Conservation (phyloP, 2,797 vertebrate species). For the Poecilia wingei region DNA sequence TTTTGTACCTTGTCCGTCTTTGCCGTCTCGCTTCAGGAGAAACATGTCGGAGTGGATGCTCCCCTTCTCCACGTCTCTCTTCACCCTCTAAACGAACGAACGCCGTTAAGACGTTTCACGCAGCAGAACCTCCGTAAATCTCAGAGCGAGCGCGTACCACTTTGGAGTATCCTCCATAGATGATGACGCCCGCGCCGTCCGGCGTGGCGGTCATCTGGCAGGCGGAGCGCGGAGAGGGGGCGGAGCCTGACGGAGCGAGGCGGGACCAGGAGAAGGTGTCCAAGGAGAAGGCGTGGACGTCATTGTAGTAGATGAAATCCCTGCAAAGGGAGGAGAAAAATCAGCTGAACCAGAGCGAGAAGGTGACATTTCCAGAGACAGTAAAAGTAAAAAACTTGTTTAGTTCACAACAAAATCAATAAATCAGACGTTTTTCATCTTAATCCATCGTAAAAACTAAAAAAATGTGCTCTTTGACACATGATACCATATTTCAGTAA, state of each 20-base stretch:
- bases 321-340: slow-evolving; percentile 66
- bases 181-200: slow-evolving; percentile 80
- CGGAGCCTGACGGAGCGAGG: slow-evolving; percentile 81
- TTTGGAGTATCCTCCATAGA: slow-evolving; percentile 97
- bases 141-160: slow-evolving; percentile 77
- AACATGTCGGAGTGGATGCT: slow-evolving; percentile 94
- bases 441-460: background rate
- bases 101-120: background rate
- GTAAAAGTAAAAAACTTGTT: background rate
- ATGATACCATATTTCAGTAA: background rate
- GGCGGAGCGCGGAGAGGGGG: slow-evolving; percentile 88
- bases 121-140: accelerated
- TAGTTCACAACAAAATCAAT: background rate
- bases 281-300: slow-evolving; percentile 89
- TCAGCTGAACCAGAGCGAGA: background rate
- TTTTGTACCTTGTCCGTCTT: slow-evolving; percentile 78
- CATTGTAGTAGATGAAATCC: slow-evolving; percentile 96
- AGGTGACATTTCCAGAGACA: background rate
- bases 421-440: background rate
- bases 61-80: slow-evolving; percentile 95
- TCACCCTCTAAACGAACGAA: slow-evolving; percentile 83
- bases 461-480: background rate
- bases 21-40: slow-evolving; percentile 85
- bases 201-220: slow-evolving; percentile 87
- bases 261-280: slow-evolving; percentile 90